A percentile compares a stretch with the other conserved stretches of the same genome.
Evolutionary conservation across 2,797 vertebrate species (phyloP).

Genomic region (Pempheris klunzingeri): DNA sequence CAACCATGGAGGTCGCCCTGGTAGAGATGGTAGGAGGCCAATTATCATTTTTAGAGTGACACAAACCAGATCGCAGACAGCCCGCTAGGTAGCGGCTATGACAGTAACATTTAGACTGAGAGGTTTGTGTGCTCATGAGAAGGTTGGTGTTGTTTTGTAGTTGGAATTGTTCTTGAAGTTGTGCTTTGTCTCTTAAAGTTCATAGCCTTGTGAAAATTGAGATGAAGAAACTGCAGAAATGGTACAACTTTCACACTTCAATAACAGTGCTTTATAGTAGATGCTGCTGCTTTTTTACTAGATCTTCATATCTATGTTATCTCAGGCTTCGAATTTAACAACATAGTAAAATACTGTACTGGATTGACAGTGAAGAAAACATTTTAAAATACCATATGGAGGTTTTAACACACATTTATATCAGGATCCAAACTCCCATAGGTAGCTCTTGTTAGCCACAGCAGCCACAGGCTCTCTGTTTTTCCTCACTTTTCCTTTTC

Average conservation of each 20-base stretch:
- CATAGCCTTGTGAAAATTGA: conserved; percentile 57
- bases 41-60: conserved; percentile 41
- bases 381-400: conserved; percentile 2
- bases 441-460: conserved; percentile 21
- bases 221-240: conserved; percentile 39
- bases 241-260: conserved; percentile 39
- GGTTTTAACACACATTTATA: conserved; percentile 8
- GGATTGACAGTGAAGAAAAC: conserved; percentile 3
- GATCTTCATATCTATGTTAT: conserved; percentile 28
- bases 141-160: conserved; percentile 23
- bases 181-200: conserved; percentile 34
- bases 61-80: conserved; percentile 36
- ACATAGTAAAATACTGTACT: conserved; percentile 11
- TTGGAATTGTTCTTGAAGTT: conserved; percentile 31
- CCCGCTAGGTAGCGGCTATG: conserved; percentile 3
- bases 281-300: conserved; percentile 36
- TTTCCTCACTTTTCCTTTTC: conserved; percentile 61
- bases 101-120: conserved; percentile 30
- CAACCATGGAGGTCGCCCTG: conserved; percentile 58
- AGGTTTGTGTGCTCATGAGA: conserved; percentile 1
- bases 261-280: conserved; percentile 30
- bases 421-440: conserved; percentile 12
- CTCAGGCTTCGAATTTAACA: conserved; percentile 28
- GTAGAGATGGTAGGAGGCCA: conserved; percentile 22
- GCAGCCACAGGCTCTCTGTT: conserved; percentile 49